A percentile compares a stretch with the other conserved stretches of the same genome.
Evolutionary conservation across 1,140 invertebrate species (phyloP).

Genomic region (Sitobion miscanthi): DNA sequence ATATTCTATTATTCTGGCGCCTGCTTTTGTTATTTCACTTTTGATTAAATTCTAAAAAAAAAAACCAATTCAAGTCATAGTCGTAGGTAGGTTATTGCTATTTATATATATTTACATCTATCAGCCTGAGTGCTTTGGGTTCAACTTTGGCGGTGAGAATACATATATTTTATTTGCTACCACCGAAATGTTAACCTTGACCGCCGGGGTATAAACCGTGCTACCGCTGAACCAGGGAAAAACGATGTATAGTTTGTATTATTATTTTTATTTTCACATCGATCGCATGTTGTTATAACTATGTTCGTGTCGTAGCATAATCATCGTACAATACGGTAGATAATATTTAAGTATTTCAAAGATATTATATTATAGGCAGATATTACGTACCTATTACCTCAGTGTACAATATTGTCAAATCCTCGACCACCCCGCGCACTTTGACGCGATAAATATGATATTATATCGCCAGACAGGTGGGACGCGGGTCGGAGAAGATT

Average conservation of each 20-base stretch:
- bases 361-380: not conserved
- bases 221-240: not conserved
- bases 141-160: not conserved
- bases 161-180: not conserved
- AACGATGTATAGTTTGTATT: not conserved
- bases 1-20: not conserved
- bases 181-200: not conserved
- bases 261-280: not conserved
- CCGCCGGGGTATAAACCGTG: not conserved
- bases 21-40: not conserved
- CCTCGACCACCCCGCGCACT: not conserved
- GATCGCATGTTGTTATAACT: not conserved
- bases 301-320: not conserved
- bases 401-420: not conserved
- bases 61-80: not conserved
- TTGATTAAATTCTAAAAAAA: not conserved
- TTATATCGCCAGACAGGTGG: not conserved
- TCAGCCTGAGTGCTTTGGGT: not conserved
- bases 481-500: not conserved
- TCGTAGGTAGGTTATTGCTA: too few species aligned
- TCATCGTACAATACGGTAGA: not conserved
- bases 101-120: not conserved
- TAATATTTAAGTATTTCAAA: not conserved
- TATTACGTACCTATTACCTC: not conserved
- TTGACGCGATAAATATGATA: not conserved